These are phyloP conservation scores for Choloepus didactylus DNA, from an alignment of 2,797 vertebrate genomes.

Conservation along the genomic window DNA sequence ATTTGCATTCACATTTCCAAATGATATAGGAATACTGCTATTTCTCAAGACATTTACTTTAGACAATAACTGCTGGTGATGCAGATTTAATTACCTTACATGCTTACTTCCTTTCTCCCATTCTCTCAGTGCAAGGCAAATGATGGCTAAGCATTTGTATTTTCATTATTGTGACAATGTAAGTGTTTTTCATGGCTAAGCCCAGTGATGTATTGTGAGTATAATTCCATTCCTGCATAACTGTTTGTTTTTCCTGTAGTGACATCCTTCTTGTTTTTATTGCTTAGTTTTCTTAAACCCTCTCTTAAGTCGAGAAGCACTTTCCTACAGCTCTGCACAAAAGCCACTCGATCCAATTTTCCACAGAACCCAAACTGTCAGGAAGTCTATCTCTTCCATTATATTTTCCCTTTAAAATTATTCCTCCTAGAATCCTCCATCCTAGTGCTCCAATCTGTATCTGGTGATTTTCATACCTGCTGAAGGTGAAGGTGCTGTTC, in stretches of 20 bases:
- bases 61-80: not conserved
- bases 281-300: not conserved
- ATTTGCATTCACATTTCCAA: not conserved
- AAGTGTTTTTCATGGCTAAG: not conserved
- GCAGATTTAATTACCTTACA: not conserved
- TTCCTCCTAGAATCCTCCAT: not conserved
- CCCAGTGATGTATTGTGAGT: not conserved
- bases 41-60: conserved; percentile 3
- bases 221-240: not conserved
- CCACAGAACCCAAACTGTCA: not conserved
- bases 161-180: conserved; percentile 19
- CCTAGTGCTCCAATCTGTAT: not conserved
- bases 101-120: not conserved
- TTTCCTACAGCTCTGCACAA: not conserved
- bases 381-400: not conserved
- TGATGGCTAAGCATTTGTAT: not conserved
- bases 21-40: not conserved
- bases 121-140: not conserved
- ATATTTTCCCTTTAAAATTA: not conserved
- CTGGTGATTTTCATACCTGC: not conserved
- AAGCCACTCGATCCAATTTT: not conserved
- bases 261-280: not conserved
- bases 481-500: not conserved
- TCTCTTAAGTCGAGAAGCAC: not conserved
- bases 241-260: not conserved